phyloP scores from a whole-genome alignment of 2,113 vertebrate species.

The Pipra filicauda region DNA sequence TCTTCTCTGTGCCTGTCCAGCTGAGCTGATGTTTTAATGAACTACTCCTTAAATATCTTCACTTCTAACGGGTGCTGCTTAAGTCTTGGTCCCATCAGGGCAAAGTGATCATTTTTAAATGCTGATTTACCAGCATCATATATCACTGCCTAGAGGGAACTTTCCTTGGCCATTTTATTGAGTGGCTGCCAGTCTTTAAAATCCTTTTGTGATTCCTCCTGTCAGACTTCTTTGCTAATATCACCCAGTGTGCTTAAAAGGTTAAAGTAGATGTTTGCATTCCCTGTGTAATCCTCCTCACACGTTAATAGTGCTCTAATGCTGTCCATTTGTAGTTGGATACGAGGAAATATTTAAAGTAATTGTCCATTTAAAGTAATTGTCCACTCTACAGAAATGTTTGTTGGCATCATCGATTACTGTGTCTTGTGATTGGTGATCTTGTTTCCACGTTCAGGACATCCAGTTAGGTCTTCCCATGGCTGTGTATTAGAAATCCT shows the following conservation, averaged over 20 bases:
- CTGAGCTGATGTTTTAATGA: not conserved
- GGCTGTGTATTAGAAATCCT: not conserved
- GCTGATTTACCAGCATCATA: not conserved
- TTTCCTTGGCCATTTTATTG: not conserved
- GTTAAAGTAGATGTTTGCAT: not conserved
- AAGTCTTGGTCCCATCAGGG: not conserved
- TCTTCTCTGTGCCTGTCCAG: not conserved
- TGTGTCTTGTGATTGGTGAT: not conserved
- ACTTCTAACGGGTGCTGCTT: not conserved
- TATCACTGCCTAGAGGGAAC: not conserved
- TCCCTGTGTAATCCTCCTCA: not conserved
- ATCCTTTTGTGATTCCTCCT: not conserved
- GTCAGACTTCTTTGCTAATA: not conserved
- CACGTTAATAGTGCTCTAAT: not conserved
- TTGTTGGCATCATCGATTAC: not conserved
- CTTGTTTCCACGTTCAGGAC: not conserved
- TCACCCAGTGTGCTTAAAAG: not conserved
- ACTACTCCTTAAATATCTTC: not conserved
- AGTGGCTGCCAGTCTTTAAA: not conserved
- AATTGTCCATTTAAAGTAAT: not conserved
- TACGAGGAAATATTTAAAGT: not conserved
- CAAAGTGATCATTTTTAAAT: not conserved
- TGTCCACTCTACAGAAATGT: not conserved
- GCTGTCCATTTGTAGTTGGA: not conserved
- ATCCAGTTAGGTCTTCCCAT: not conserved